phyloP scores from a whole-genome alignment of 2,888 invertebrate species.

The Agapetus fuscipes region DNA sequence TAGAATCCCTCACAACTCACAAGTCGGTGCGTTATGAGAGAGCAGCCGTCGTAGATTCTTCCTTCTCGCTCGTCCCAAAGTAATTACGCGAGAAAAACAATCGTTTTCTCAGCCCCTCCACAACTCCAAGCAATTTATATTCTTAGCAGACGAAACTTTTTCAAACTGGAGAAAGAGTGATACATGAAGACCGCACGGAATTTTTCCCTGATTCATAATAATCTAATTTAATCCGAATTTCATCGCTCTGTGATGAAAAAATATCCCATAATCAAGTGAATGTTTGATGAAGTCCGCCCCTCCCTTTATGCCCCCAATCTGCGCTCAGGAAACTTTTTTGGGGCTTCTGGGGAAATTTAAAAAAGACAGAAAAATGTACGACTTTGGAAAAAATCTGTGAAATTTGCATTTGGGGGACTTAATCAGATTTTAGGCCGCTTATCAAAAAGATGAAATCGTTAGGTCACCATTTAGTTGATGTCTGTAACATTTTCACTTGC shows the following conservation, averaged over 20 bases:
- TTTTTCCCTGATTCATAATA: conserved; percentile 5
- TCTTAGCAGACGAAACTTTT: conserved; percentile 9
- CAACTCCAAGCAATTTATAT: conserved; percentile 9
- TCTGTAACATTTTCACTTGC: too few species aligned
- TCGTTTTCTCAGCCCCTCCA: conserved; percentile 3
- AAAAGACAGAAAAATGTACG: too few species aligned
- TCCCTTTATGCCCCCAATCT: too few species aligned
- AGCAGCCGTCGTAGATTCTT: neutral
- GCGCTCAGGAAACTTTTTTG: too few species aligned
- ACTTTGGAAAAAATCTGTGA: too few species aligned
- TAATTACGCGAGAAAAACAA: conserved; percentile 6
- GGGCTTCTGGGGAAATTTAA: too few species aligned
- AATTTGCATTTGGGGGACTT: too few species aligned
- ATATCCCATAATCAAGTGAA: conserved; percentile 2
- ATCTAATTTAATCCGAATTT: conserved; percentile 9
- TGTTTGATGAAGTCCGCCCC: neutral
- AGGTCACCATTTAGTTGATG: too few species aligned
- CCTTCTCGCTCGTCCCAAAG: neutral
- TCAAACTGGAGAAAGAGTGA: conserved; percentile 2
- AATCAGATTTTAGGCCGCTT: too few species aligned
- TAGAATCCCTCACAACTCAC: neutral
- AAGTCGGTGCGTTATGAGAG: neutral
- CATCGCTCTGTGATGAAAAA: conserved; percentile 11
- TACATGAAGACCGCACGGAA: conserved; percentile 1
- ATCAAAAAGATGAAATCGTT: too few species aligned